Evolutionary conservation across 2,888 invertebrate genomes (phyloP).

Genomic region (Hedya salicella): DNA sequence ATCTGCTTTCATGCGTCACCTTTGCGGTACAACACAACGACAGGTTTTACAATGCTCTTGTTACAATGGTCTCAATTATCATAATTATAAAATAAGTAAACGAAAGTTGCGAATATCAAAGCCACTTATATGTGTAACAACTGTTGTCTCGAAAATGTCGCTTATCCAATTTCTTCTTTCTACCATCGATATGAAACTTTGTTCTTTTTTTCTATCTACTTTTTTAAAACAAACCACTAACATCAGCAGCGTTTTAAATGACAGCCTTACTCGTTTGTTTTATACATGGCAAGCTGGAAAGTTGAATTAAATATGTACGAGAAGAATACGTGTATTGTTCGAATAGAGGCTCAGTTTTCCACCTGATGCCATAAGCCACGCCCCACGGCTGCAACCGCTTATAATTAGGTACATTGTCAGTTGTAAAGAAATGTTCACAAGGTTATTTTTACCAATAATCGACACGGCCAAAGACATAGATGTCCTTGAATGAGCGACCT

Average conservation of each 20-base stretch:
- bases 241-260: constrained; percentile 7
- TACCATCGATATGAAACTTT: no score
- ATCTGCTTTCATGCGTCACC: no score
- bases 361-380: constrained; percentile 12
- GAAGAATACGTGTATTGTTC: constrained; percentile 12
- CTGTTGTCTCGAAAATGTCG: no score
- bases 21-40: no score
- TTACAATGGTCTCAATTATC: no score
- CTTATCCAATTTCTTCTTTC: no score
- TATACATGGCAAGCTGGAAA: constrained; percentile 7
- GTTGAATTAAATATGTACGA: constrained; percentile 30
- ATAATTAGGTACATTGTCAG: background rate
- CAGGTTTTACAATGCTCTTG: no score
- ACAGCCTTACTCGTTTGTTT: background rate
- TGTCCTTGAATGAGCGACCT: constrained; percentile 28
- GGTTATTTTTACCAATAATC: constrained; percentile 9
- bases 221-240: background rate
- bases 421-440: constrained; percentile 3
- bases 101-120: no score
- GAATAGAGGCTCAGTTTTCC: constrained; percentile 23
- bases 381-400: background rate
- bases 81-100: no score
- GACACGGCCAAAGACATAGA: constrained; percentile 21
- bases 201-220: no score
- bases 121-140: no score